Evolutionary conservation across 2,888 invertebrate species (phyloP), one percentile per base, ranked within the genome.

Genomic region (Unio delphinus): DNA sequence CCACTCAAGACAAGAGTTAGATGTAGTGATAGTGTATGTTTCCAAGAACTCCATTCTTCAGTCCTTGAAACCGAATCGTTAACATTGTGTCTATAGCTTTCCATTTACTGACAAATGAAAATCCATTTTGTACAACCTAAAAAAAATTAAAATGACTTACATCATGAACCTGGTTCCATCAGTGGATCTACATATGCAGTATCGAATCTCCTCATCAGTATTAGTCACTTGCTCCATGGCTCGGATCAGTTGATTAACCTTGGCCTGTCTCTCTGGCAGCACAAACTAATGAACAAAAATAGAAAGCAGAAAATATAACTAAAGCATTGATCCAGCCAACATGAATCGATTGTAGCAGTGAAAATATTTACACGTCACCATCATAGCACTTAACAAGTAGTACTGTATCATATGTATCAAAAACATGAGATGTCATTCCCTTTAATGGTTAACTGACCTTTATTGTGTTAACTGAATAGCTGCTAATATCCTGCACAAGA

Each of bases 81-180:
- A 26, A 62, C 18, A 26, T 28, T 30, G 23, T 11, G 62, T 18
- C 20, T 20, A 23, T 3, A 28, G 17, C 18, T 26, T 28, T 26
- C 20, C 20, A 61, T 61, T 61, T 23, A 23, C 18, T 23, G 11
- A 28, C 26, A 30, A 28, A 8, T 54, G 23, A 55, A 64, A 17
- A 64, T n/a, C n/a, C 11, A 18, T 20, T 64, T 20, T 26, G 1
- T 57, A 61, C n/a, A 55, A 23, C 15, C 15, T 45, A 45, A 15
- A 45, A 0, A 15, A 45, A 45, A 2, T 45, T 3, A 3, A 45
- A 45, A 45, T 15, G 45, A 91, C 93, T 92, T 90, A 95, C 95
- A 98, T 98, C 98, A 98, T 98, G 90, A 98, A 98, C 64, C 97
- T 92, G 1, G 95, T 95, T 80, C 96, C 96, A 88, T 98, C 98